Evolutionary conservation across 2,797 vertebrate species (phyloP).

Genomic region (Pantherophis alleghaniensis): DNA sequence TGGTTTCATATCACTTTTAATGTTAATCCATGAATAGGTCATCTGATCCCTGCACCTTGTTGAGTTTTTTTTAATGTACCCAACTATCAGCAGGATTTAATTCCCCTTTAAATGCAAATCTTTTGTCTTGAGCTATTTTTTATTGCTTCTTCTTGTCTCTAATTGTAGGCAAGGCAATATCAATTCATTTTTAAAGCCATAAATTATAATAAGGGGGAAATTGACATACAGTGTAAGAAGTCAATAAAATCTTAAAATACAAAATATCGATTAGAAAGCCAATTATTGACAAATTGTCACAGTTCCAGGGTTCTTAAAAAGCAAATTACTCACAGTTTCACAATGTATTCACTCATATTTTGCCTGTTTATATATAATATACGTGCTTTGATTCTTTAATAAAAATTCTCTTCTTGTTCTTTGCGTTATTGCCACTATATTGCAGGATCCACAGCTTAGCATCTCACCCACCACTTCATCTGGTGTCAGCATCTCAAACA

Average conservation of each 20-base stretch:
- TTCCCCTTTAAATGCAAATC: background rate
- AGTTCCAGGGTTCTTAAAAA: background rate
- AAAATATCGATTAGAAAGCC: background rate
- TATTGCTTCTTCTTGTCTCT: background rate
- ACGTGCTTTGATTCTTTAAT: background rate
- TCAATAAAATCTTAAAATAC: background rate
- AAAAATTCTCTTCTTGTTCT: background rate
- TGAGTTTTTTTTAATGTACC: background rate
- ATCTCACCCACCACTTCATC: background rate
- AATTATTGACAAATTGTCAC: background rate
- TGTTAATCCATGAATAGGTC: background rate
- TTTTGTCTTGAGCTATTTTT: background rate
- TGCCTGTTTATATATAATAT: background rate
- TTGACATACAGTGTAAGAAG: background rate
- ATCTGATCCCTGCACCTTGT: background rate
- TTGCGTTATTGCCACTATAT: background rate
- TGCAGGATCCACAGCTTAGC: background rate
- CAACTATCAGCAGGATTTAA: background rate
- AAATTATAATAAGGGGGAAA: background rate
- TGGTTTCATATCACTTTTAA: background rate
- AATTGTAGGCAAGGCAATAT: background rate
- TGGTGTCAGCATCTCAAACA: background rate
- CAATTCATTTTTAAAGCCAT: background rate
- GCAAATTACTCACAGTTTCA: background rate
- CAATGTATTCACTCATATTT: background rate